These are phyloP conservation scores for Thunnus maccoyii DNA, from an alignment of 2,113 vertebrate genomes.

Conservation along the genomic window DNA sequence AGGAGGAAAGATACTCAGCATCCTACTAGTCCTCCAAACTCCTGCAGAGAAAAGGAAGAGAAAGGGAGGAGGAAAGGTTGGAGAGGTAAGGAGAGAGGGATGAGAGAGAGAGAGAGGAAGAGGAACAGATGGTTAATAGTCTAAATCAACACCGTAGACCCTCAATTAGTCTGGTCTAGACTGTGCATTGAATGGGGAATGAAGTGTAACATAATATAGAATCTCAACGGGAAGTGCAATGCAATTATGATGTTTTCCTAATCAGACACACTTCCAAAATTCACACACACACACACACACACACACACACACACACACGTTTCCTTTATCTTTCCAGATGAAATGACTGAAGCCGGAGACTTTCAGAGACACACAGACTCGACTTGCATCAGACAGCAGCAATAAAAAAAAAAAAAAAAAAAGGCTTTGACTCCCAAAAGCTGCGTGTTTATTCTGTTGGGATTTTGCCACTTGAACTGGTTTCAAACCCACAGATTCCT, in stretches of 20 bases:
- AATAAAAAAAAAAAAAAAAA: not conserved
- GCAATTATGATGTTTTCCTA: conserved; percentile 43
- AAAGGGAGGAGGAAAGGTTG: not conserved
- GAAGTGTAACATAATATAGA: conserved; percentile 52
- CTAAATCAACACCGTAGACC: conserved; percentile 48
- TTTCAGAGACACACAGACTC: conserved; percentile 2
- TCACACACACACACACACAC: not conserved
- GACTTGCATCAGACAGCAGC: not conserved
- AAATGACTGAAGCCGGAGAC: not conserved
- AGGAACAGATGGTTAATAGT: conserved; percentile 69
- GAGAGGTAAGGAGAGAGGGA: not conserved
- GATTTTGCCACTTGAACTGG: not conserved
- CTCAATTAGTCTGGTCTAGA: conserved; percentile 64
- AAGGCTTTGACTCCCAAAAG: too few relatives aligned
- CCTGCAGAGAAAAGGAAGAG: conserved; percentile 60
- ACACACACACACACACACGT: not conserved
- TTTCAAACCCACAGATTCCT: not conserved
- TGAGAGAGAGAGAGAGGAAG: conserved; percentile 2
- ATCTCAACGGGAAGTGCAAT: conserved; percentile 48
- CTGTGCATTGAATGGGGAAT: conserved; percentile 50
- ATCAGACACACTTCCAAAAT: conserved; percentile 22
- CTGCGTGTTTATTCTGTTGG: not conserved
- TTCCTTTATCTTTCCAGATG: not conserved
- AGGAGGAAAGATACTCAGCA: conserved; percentile 80
- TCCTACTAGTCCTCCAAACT: conserved; percentile 78